A percentile compares a stretch with the other conserved stretches of the same genome.
Conservation (phyloP, 2,797 vertebrate genomes). For the Ptychadena robeensis region DNA sequence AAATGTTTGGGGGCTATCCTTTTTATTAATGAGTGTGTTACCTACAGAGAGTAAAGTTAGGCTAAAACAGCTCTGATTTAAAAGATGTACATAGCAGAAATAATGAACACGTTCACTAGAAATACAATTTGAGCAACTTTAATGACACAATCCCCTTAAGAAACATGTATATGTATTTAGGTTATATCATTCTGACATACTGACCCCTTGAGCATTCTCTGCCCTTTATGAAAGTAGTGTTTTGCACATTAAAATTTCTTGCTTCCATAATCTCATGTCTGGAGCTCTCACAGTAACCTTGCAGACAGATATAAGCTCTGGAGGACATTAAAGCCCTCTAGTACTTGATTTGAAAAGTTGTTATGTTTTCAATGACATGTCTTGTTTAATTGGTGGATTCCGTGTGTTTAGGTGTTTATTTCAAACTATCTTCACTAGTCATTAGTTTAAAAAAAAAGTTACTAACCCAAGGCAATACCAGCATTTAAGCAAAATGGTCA, state of each 20-base stretch:
- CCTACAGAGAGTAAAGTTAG: neutral
- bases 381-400: neutral
- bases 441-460: too few species aligned
- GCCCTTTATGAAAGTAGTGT: constrained; percentile 8
- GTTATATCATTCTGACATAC: constrained; percentile 12
- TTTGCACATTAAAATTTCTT: constrained; percentile 13
- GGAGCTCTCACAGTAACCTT: neutral
- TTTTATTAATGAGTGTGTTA: neutral
- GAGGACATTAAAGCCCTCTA: neutral
- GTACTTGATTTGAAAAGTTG: neutral
- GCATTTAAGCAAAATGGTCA: too few species aligned
- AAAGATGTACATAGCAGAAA: neutral
- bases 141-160: neutral
- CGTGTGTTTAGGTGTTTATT: too few species aligned
- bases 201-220: constrained; percentile 26
- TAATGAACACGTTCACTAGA: neutral
- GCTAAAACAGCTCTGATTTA: neutral
- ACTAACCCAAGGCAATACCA: too few species aligned
- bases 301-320: neutral
- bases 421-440: too few species aligned
- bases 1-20: neutral
- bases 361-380: neutral
- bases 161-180: constrained; percentile 9
- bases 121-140: neutral
- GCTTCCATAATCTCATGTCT: constrained; percentile 15